Percentiles rank a stretch among this genome's conserved stretches.
Conservation (phyloP, 2,888 invertebrate genomes). For the Cantharis rufa region DNA sequence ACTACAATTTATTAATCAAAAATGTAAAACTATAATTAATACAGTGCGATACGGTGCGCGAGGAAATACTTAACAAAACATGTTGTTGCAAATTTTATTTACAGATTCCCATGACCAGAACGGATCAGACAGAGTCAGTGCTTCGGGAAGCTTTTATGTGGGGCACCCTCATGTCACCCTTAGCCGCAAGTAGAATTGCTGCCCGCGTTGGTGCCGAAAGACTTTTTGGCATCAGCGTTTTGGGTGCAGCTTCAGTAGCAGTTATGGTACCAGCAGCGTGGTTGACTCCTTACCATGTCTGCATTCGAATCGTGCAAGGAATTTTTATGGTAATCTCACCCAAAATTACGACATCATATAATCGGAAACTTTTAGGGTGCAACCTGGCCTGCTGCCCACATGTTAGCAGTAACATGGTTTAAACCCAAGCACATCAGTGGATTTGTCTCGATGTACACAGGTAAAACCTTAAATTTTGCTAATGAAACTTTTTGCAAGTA, state of each 20-base stretch:
- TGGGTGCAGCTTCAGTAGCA: slow-evolving; percentile 61
- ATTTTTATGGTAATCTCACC: slow-evolving; percentile 56
- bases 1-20: neutral
- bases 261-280: slow-evolving; percentile 62
- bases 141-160: slow-evolving; percentile 63
- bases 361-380: slow-evolving; percentile 54
- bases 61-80: too few species aligned
- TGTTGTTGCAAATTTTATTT: neutral
- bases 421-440: slow-evolving; percentile 61
- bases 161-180: slow-evolving; percentile 62
- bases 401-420: slow-evolving; percentile 64
- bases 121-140: slow-evolving; percentile 60
- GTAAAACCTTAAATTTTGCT: slow-evolving; percentile 42
- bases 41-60: too few species aligned
- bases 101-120: slow-evolving; percentile 58
- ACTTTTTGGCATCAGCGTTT: slow-evolving; percentile 60
- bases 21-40: too few species aligned
- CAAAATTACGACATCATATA: too few species aligned
- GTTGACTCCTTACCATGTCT: slow-evolving; percentile 62
- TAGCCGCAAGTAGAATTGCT: slow-evolving; percentile 61
- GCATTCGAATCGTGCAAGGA: slow-evolving; percentile 61
- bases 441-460: slow-evolving; percentile 62
- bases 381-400: slow-evolving; percentile 64
- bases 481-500: neutral
- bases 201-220: slow-evolving; percentile 62